These are phyloP conservation scores for Geodia barretti DNA, from an alignment of 37 sponge, comb jelly and placozoan species.

Conservation along the genomic window DNA sequence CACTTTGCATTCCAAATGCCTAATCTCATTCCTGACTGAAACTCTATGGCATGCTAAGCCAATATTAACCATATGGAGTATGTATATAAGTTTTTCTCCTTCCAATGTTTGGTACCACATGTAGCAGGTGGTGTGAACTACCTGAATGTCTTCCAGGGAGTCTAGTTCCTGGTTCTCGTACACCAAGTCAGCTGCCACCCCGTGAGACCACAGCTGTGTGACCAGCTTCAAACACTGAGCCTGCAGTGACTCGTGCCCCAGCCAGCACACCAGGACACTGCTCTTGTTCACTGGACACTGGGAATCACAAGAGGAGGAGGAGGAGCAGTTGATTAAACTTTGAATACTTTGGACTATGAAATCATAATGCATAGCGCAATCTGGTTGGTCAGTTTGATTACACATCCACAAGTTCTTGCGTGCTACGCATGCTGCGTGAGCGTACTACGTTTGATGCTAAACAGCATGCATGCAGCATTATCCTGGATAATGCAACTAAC, in stretches of 20 bases:
- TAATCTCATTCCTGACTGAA: no score
- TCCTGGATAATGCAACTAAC: background rate
- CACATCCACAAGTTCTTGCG: background rate
- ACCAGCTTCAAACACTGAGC: conserved; percentile 59
- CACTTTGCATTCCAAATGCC: no score
- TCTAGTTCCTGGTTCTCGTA: conserved; percentile 59
- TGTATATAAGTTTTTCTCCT: no score
- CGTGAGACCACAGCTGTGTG: conserved; percentile 58
- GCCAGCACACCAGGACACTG: conserved; percentile 74
- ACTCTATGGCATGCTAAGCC: no score
- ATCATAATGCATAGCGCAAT: background rate
- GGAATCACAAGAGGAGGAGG: no score
- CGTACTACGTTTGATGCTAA: background rate
- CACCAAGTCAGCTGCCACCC: conserved; percentile 66
- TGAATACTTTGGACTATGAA: background rate
- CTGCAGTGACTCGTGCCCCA: conserved; percentile 56
- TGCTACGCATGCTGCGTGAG: background rate
- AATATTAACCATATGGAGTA: no score
- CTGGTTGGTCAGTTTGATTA: background rate
- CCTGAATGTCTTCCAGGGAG: conserved; percentile 63
- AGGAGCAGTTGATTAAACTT: no score
- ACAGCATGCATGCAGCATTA: background rate
- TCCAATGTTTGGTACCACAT: no score
- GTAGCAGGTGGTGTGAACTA: background rate
- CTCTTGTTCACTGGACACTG: conserved; percentile 26